Evolutionary conservation across 2,888 invertebrate species (phyloP).

Genomic region (Tridacna gigas): DNA sequence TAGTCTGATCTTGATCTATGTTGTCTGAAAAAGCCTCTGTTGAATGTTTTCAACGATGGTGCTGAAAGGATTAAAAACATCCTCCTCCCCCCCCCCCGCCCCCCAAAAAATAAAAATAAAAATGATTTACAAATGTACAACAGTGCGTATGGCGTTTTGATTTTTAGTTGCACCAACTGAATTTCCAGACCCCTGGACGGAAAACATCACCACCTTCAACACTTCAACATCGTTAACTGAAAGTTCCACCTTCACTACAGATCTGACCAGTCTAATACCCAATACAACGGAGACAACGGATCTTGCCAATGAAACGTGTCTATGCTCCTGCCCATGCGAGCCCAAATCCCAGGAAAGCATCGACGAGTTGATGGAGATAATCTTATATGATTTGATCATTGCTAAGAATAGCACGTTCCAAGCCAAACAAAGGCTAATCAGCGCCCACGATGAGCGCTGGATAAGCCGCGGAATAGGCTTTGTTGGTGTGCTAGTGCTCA

Average conservation of each 20-base stretch:
- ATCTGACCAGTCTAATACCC: background rate
- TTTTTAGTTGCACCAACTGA: background rate
- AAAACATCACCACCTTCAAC: background rate
- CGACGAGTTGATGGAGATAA: constrained; percentile 3
- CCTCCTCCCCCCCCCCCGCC: too few relatives aligned
- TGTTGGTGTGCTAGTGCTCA: constrained; percentile 41
- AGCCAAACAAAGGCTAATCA: constrained; percentile 32
- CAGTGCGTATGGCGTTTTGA: background rate
- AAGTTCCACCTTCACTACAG: background rate
- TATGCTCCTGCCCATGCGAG: constrained; percentile 27
- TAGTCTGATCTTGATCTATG: too few relatives aligned
- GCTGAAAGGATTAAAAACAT: too few relatives aligned
- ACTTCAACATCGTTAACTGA: background rate
- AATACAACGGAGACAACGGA: background rate
- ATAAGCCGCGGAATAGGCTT: constrained; percentile 46
- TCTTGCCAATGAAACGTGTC: background rate
- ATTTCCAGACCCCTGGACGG: background rate
- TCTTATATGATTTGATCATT: constrained; percentile 23
- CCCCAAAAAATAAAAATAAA: background rate
- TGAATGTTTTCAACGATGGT: too few relatives aligned
- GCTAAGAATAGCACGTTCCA: constrained; percentile 22
- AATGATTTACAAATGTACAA: background rate
- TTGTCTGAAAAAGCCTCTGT: too few relatives aligned
- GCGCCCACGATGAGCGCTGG: constrained; percentile 44
- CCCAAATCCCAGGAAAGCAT: constrained; percentile 12